Evolutionary conservation across 2,113 vertebrate genomes (phyloP), one percentile per base, ranked within the genome.

Genomic region (Nothocercus nigrocapillus): DNA sequence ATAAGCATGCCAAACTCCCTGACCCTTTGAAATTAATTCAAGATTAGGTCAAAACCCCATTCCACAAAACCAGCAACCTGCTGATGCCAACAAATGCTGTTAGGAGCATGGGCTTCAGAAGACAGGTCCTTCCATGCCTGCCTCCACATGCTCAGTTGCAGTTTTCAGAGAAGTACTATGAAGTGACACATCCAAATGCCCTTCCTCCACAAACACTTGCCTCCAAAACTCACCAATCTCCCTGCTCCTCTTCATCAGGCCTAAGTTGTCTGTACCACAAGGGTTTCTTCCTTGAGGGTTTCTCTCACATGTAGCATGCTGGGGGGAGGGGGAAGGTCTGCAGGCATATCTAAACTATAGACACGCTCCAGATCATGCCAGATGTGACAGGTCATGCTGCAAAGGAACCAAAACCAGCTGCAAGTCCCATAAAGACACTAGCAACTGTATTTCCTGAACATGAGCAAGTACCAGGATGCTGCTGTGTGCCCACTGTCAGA

Each of bases 321-420:
- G 86, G 49, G 16, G 85, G 36, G 36, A 36, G 36, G 8, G 36
- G 36, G 36, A 36, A 36, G 36, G 68, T 45, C 77, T 84, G 63
- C 85, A 82, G 90, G 76, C 68, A 20, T 77, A 89, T 56, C 72
- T 83, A 53, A 88, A 73, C 49, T 75, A 51, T 0, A 85, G 3
- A 73, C 18, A 32, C 32, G 16, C 30, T 25, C 28, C 19, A 25
- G 30, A 8, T 58, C 28, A 32, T 58, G 14, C 15, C 30, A 56
- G 27, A 56, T 30, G 16, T 28, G 27, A 56, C 4, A 0, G 79
- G 32, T 22, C 75, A 54, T 7, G 49, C 83, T 75, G 80, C 77
- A 85, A 86, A 89, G 83, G 90, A 92, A 90, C 24, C 59, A 88
- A 93, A 94, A 51, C 36, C 73, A 81, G 56, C 54, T 93, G 63